Percentiles rank a stretch among this genome's conserved stretches.
Evolutionary conservation across 2,797 vertebrate species (phyloP).

Genomic region (Eulemur albifrons): DNA sequence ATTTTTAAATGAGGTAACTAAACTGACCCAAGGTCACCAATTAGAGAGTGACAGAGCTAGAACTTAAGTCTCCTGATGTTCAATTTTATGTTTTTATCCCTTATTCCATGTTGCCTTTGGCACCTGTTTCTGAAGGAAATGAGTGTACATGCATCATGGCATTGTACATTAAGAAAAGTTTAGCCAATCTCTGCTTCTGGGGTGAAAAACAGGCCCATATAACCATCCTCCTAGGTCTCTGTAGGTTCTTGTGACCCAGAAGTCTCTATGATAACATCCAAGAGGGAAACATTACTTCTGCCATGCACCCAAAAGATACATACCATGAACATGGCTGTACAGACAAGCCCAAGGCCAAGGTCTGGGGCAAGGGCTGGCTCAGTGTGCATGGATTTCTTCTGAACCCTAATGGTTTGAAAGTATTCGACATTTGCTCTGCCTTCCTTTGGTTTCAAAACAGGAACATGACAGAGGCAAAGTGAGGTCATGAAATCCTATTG

Average conservation of each 20-base stretch:
- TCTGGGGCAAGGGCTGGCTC: background rate
- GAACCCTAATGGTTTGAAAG: background rate
- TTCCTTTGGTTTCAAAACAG: constrained; percentile 19
- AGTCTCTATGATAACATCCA: background rate
- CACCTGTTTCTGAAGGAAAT: background rate
- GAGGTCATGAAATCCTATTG: background rate
- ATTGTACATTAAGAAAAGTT: background rate
- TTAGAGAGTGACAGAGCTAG: background rate
- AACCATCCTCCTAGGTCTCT: background rate
- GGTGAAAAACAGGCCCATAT: background rate
- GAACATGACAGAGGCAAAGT: background rate
- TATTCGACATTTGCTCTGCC: background rate
- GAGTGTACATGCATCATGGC: no score
- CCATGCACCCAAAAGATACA: background rate
- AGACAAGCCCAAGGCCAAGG: background rate
- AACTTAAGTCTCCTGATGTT: background rate
- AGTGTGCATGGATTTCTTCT: background rate
- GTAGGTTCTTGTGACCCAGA: background rate
- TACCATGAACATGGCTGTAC: background rate
- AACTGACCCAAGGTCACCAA: background rate
- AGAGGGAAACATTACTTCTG: background rate
- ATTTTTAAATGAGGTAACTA: background rate
- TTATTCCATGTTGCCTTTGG: background rate
- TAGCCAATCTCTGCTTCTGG: background rate
- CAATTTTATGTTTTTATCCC: background rate